Percentiles rank a stretch among this genome's conserved stretches.
Conservation (phyloP, 92 coral and sea anemone genomes). For the Zoanthus sansibaricus region DNA sequence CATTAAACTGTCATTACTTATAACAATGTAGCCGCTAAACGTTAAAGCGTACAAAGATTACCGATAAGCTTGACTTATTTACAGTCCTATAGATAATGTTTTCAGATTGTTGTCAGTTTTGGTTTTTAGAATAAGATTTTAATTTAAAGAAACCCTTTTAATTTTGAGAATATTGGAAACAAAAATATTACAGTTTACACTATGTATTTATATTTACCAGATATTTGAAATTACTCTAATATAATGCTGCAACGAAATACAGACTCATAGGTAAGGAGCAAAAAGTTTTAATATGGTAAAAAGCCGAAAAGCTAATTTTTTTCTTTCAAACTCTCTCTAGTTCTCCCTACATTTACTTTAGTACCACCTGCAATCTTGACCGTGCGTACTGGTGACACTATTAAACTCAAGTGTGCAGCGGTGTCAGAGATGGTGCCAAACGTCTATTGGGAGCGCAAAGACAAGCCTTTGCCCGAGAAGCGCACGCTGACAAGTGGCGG, state of each 20-base stretch:
- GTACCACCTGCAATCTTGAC: constrained; percentile 83
- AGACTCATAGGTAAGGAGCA: too few species aligned
- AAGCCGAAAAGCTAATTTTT: background rate
- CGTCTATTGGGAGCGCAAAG: constrained; percentile 82
- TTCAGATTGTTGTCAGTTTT: too few species aligned
- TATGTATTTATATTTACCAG: too few species aligned
- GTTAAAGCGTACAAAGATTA: background rate
- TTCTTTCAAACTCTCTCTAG: constrained; percentile 49
- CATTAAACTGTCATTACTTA: too few species aligned
- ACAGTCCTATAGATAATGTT: too few species aligned
- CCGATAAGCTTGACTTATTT: too few species aligned
- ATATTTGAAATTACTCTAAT: too few species aligned
- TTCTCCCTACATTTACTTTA: constrained; percentile 80
- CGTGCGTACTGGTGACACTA: constrained; percentile 80
- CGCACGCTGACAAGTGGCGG: constrained; percentile 80
- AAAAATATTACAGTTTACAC: too few species aligned
- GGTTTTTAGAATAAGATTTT: too few species aligned
- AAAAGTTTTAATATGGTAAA: background rate
- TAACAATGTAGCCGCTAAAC: background rate
- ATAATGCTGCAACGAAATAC: too few species aligned
- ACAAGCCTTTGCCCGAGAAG: constrained; percentile 76
- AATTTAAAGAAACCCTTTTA: too few species aligned
- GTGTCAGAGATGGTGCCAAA: constrained; percentile 65
- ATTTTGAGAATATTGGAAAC: too few species aligned
- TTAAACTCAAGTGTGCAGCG: constrained; percentile 80